Percentiles rank a stretch among this genome's conserved stretches.
phyloP scores from a whole-genome alignment of 2,797 vertebrate species.

The Esox masquinongy region DNA sequence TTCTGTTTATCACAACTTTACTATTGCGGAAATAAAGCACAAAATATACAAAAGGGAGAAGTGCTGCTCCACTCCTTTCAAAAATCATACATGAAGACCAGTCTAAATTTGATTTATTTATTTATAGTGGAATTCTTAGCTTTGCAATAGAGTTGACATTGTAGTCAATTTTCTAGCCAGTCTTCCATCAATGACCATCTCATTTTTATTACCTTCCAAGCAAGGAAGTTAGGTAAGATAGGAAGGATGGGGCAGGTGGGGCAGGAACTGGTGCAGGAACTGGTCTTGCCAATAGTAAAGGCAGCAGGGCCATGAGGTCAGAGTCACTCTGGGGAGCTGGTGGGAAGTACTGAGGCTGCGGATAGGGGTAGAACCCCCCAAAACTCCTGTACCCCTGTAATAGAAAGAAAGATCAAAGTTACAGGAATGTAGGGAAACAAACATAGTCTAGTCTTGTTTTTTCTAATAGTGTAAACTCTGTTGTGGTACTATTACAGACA shows the following conservation, averaged over 20 bases:
- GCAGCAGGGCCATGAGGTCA: conserved; percentile 19
- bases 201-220: no score
- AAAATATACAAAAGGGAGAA: no score
- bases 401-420: background rate
- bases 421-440: background rate
- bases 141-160: no score
- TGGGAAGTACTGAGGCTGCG: background rate
- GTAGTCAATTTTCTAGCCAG: no score
- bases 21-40: no score
- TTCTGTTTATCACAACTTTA: no score
- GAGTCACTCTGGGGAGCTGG: conserved; percentile 12
- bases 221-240: no score
- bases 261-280: background rate
- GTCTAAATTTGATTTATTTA: no score
- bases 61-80: no score
- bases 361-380: background rate
- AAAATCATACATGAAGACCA: no score
- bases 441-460: background rate
- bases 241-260: fast-evolving
- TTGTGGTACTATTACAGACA: background rate
- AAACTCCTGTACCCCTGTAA: background rate
- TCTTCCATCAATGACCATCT: no score
- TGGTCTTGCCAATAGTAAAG: conserved; percentile 17
- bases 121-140: no score
- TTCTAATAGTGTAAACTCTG: background rate